phyloP scores from a whole-genome alignment of 2,797 vertebrate species.

The Gymnothorax reevesii region DNA sequence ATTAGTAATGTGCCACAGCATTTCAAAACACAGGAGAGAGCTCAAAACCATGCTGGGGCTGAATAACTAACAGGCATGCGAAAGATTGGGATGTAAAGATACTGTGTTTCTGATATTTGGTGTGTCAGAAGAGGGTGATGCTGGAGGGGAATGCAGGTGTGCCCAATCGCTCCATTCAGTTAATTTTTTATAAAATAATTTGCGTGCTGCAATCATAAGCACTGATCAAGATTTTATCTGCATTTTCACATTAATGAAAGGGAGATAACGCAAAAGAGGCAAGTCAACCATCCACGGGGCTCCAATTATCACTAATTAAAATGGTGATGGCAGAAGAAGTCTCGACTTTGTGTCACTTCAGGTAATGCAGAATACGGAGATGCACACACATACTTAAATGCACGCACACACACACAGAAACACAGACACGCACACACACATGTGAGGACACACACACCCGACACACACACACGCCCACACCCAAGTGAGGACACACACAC shows the following conservation, averaged over 20 bases:
- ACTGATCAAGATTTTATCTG: conserved; percentile 38
- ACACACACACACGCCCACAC: no score
- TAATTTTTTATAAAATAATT: conserved; percentile 42
- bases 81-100: not conserved
- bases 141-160: conserved; percentile 18
- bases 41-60: conserved; percentile 22
- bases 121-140: conserved; percentile 35
- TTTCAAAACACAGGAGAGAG: not conserved
- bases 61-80: not conserved
- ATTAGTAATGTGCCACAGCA: not conserved
- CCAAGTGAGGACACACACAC: no score
- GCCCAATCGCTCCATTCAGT: not conserved
- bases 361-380: not conserved
- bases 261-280: conserved; percentile 30
- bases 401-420: no score
- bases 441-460: not conserved
- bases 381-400: not conserved
- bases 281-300: conserved; percentile 38
- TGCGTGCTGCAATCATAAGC: conserved; percentile 37
- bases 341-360: conserved; percentile 24
- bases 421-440: not conserved
- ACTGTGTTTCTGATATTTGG: not conserved
- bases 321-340: conserved; percentile 23
- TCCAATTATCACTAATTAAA: conserved; percentile 39
- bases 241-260: conserved; percentile 13